Percentiles rank a stretch among this genome's conserved stretches.
Evolutionary conservation across 2,113 vertebrate genomes (phyloP).

Genomic region (Motacilla alba): DNA sequence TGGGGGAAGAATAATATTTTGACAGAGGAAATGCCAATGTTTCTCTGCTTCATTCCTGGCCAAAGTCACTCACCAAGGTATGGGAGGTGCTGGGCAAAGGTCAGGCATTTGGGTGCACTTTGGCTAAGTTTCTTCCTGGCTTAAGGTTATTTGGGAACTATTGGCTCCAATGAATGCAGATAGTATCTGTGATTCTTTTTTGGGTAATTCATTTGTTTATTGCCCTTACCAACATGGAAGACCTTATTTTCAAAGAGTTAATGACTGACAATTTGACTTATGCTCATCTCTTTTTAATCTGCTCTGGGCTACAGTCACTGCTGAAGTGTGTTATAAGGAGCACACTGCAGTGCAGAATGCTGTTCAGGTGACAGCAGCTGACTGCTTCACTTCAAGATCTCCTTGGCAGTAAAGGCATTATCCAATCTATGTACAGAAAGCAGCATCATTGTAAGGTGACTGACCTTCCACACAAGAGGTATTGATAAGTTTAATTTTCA

Average conservation of each 20-base stretch:
- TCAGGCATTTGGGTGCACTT: not conserved
- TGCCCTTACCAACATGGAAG: not conserved
- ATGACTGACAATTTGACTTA: not conserved
- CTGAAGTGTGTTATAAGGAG: not conserved
- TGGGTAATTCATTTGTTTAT: not conserved
- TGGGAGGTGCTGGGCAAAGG: constrained; percentile 12
- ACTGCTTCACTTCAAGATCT: not conserved
- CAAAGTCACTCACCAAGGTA: constrained; percentile 39
- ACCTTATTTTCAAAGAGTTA: not conserved
- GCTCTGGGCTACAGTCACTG: not conserved
- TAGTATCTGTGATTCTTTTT: not conserved
- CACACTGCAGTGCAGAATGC: not conserved
- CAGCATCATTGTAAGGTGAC: not conserved
- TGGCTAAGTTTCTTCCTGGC: not conserved
- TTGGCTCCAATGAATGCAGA: not conserved
- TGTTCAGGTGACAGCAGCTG: not conserved
- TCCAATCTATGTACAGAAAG: not conserved
- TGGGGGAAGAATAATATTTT: constrained; percentile 59
- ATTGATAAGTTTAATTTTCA: not conserved
- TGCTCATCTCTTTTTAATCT: not conserved
- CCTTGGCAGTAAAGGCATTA: not conserved
- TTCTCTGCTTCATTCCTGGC: constrained; percentile 19
- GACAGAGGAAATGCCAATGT: constrained; percentile 48
- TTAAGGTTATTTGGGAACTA: constrained; percentile 6
- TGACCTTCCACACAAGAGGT: not conserved